Evolutionary conservation across 2,888 invertebrate species (phyloP), one percentile per base, ranked within the genome.

Genomic region (Caenorhabditis doughertyi): DNA sequence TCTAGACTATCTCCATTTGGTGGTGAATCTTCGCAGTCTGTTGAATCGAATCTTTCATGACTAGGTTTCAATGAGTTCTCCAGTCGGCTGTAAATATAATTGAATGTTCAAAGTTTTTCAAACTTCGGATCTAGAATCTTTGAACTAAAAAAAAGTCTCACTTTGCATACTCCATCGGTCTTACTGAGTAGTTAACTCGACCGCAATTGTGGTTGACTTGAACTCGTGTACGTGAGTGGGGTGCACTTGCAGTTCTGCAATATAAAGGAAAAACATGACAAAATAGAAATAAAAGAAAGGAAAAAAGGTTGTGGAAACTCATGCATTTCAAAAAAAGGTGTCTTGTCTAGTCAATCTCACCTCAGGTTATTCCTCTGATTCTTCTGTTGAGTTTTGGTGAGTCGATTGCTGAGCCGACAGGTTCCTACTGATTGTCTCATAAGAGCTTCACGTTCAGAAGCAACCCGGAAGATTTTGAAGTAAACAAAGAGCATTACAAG

Each of bases 401-500:
- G 77, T 62, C 90, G 80, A 49, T 90, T 86, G 44, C 90, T 90
- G 23, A 91, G 84, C 11, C 91, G 85, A 62, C 90, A 91, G 1
- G 91, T 91, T 44, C 91, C 91, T 21, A 91, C 85, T 7, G 89
- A 89, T 77, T 91, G 88, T 25, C 90, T 85, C 89, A 91, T 91
- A 18, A 91, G 81, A 16, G 88, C 86, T 76, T 91, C 91, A 27
- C 91, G 82, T 81, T 90, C 91, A 13, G 90, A 91, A 2, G 91
- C 91, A 0, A 91, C 91, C 27, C 89, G 90, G 83, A 91, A 91
- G 60, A 91, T 91, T 87, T 91, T 91, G 87, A 91, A 91, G 81
- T 93, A 93, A 42, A 93, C 92, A 49, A 90, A 92, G 0, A 92
- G 88, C 92, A 93, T 93, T 60, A 90, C 92, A 53, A 92, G 74